phyloP scores from a whole-genome alignment of 2,113 vertebrate genomes.

The Pseudorasbora parva region DNA sequence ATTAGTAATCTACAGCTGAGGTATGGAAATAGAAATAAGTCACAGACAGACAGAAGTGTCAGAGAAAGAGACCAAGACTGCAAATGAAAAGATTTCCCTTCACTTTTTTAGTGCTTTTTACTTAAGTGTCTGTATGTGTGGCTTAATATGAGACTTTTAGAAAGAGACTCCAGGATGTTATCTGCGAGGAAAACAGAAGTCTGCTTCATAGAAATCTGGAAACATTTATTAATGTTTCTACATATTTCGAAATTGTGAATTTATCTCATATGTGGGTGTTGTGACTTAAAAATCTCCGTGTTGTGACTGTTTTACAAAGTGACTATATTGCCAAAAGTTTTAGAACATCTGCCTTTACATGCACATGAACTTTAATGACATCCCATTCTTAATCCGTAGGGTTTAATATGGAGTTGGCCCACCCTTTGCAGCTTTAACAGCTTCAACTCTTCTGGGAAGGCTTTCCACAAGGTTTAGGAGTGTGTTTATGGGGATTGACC shows the following conservation, averaged over 20 bases:
- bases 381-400: too few species aligned
- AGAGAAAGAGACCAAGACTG: background rate
- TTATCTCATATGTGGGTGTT: background rate
- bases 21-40: slow-evolving; percentile 16
- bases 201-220: background rate
- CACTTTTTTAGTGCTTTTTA: background rate
- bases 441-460: too few species aligned
- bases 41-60: slow-evolving; percentile 17
- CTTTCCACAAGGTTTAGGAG: too few species aligned
- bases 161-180: background rate
- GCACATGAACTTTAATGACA: too few species aligned
- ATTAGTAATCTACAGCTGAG: slow-evolving; percentile 31
- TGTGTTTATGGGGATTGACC: too few species aligned
- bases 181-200: background rate
- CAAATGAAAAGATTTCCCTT: background rate
- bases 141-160: background rate
- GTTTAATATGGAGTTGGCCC: too few species aligned
- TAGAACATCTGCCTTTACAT: too few species aligned
- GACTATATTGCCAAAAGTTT: too few species aligned
- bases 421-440: too few species aligned
- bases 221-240: background rate
- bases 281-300: background rate
- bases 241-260: background rate
- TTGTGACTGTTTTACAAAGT: background rate
- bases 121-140: background rate